A percentile compares a stretch with the other conserved stretches of the same genome.
These are phyloP conservation scores for Actinemys pallida DNA, from an alignment of 2,113 vertebrate species.

Conservation along the genomic window DNA sequence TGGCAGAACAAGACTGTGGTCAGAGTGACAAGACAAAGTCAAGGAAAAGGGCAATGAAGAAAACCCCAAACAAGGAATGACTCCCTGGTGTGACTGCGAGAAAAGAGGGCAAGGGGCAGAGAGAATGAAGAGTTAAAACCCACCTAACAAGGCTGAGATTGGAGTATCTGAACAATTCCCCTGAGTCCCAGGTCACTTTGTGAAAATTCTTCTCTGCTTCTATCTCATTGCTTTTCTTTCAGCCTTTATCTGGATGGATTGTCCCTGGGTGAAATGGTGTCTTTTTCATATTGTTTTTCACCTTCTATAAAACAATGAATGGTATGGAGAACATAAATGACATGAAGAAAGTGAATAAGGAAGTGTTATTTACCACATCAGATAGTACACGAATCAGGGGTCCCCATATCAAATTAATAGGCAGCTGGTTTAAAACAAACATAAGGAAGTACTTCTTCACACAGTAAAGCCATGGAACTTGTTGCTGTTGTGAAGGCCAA, in stretches of 20 bases:
- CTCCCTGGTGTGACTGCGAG: constrained; percentile 60
- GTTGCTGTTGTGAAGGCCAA: neutral
- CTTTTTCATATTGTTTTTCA: neutral
- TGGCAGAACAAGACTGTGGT: constrained; percentile 77
- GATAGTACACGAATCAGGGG: neutral
- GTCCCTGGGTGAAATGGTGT: neutral
- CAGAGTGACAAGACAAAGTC: constrained; percentile 75
- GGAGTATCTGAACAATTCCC: neutral
- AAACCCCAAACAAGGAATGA: constrained; percentile 46
- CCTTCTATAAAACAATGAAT: neutral
- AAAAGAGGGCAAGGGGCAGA: neutral
- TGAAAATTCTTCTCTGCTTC: constrained; percentile 23
- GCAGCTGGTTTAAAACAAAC: neutral
- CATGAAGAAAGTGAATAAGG: neutral
- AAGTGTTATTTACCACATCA: neutral
- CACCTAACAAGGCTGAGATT: constrained; percentile 33
- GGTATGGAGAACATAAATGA: neutral
- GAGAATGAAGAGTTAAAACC: constrained; percentile 69
- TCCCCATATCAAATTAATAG: neutral
- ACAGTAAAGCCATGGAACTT: neutral
- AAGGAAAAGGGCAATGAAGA: constrained; percentile 74
- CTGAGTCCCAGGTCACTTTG: neutral
- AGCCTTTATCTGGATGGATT: neutral
- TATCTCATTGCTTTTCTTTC: constrained; percentile 39
- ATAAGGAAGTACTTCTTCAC: neutral